A percentile compares a stretch with the other conserved stretches of the same genome.
Conservation (phyloP, 2,113 vertebrate species). For the Megaptera novaeangliae region DNA sequence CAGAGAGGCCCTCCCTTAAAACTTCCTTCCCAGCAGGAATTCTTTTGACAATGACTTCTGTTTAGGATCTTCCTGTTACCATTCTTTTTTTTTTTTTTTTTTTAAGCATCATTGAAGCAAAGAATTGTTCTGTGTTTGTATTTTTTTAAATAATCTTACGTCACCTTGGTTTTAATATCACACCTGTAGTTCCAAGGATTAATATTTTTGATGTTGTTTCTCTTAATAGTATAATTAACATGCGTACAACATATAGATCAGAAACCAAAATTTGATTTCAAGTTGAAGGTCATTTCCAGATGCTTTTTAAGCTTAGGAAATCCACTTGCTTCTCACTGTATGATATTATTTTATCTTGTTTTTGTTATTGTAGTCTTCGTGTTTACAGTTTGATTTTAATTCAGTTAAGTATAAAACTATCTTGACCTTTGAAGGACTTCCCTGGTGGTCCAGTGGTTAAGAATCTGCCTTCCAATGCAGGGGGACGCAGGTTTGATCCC, state of each 20-base stretch:
- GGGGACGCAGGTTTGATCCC: too few relatives aligned
- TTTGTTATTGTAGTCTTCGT: not conserved
- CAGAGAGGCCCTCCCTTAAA: constrained; percentile 54
- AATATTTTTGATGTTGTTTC: not conserved
- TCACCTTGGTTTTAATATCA: not conserved
- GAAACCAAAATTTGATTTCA: not conserved
- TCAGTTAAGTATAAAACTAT: not conserved
- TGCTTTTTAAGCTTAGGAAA: constrained; percentile 4
- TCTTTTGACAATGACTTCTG: constrained; percentile 72
- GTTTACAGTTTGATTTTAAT: constrained; percentile 17
- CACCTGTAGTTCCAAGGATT: not conserved
- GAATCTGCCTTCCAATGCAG: too few relatives aligned
- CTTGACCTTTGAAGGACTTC: not conserved
- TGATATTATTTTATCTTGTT: not conserved
- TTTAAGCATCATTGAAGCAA: not conserved
- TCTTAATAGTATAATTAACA: not conserved
- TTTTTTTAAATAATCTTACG: not conserved
- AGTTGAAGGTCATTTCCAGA: not conserved
- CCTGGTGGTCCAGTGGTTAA: too few relatives aligned
- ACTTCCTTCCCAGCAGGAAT: constrained; percentile 81
- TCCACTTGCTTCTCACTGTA: not conserved
- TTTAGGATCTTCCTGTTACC: constrained; percentile 73
- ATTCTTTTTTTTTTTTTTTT: not conserved
- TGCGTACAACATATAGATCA: not conserved
- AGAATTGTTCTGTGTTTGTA: constrained; percentile 13